phyloP scores from a whole-genome alignment of 2,113 vertebrate species.

The Callipepla californica region DNA sequence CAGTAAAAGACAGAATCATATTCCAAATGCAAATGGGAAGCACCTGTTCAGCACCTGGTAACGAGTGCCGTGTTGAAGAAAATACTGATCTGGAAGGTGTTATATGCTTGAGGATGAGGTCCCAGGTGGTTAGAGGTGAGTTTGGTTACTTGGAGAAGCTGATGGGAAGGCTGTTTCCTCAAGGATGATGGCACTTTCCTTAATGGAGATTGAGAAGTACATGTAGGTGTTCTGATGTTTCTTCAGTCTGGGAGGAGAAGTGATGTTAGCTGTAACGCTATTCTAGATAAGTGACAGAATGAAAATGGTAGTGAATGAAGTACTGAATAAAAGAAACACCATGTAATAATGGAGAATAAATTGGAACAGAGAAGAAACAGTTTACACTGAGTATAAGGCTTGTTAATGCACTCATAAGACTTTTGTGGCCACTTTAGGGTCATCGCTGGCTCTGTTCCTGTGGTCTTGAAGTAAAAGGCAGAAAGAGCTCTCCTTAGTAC shows the following conservation, averaged over 20 bases:
- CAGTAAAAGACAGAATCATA: accelerated
- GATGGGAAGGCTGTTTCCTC: background rate
- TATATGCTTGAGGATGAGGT: background rate
- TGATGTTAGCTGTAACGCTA: background rate
- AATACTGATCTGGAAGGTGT: background rate
- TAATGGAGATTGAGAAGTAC: background rate
- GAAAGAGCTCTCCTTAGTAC: background rate
- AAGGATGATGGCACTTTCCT: accelerated
- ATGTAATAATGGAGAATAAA: background rate
- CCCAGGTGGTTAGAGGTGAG: background rate
- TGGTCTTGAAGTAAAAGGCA: background rate
- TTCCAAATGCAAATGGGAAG: background rate
- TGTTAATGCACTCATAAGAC: background rate
- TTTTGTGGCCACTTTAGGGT: background rate
- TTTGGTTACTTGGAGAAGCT: background rate
- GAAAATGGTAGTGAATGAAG: background rate
- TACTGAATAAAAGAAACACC: background rate
- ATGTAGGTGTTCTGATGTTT: background rate
- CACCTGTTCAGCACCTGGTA: background rate
- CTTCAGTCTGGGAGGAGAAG: background rate
- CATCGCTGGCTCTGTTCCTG: background rate
- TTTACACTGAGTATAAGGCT: background rate
- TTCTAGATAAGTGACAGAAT: background rate
- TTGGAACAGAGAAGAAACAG: background rate
- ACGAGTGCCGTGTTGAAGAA: background rate